phyloP scores from a whole-genome alignment of 2,888 invertebrate species.

The Drosophila paramelanica region DNA sequence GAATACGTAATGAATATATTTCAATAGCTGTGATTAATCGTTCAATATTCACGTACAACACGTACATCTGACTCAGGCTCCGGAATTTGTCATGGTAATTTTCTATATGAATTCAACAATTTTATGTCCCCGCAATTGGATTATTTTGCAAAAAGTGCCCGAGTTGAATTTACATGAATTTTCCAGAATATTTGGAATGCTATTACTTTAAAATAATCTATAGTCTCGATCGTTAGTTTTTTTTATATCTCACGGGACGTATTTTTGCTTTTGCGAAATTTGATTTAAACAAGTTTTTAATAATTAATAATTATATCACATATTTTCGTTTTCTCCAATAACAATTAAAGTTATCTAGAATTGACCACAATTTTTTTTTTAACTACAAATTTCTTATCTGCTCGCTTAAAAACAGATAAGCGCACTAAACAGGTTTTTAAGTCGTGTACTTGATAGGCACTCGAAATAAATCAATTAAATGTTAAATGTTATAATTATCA shows the following conservation, averaged over 20 bases:
- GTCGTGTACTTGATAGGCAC: conserved; percentile 13
- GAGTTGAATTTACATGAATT: background rate
- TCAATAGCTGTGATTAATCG: conserved; percentile 20
- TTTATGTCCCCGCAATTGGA: background rate
- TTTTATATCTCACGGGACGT: too few species aligned
- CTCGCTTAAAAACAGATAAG: conserved; percentile 1
- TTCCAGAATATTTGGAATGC: background rate
- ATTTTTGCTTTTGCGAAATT: too few species aligned
- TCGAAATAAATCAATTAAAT: conserved; percentile 27
- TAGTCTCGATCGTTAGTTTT: too few species aligned
- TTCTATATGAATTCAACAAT: background rate
- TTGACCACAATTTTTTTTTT: too few species aligned
- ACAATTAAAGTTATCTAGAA: background rate
- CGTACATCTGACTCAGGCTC: conserved; percentile 42
- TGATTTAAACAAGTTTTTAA: too few species aligned
- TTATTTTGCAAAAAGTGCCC: background rate
- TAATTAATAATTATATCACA: too few species aligned
- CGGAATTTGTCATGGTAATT: background rate
- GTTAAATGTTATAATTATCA: conserved; percentile 24
- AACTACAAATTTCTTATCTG: conserved; percentile 5
- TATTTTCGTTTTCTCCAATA: too few species aligned
- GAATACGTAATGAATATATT: conserved; percentile 17
- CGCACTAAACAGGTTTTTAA: background rate
- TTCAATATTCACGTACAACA: conserved; percentile 16
- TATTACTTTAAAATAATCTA: background rate